A percentile compares a stretch with the other conserved stretches of the same genome.
These are phyloP conservation scores for Euzophera pinguis DNA, from an alignment of 2,888 invertebrate genomes.

Conservation along the genomic window DNA sequence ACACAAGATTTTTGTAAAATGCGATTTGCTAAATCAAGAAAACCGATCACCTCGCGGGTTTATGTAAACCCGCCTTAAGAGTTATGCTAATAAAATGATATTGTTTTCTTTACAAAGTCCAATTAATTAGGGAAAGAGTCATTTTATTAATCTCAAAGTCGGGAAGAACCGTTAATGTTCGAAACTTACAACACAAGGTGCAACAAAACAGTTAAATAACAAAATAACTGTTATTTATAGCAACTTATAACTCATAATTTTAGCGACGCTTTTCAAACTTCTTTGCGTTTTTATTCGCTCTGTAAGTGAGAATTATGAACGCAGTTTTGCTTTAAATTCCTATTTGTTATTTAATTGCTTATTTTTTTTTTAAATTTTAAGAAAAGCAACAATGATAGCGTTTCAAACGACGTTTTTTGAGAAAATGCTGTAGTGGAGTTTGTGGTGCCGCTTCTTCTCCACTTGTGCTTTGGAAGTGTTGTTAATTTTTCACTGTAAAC, in stretches of 20 bases:
- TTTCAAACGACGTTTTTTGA: too few species aligned
- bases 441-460: too few species aligned
- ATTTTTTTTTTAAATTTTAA: too few species aligned
- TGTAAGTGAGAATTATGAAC: slow-evolving; percentile 44
- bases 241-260: slow-evolving; percentile 62
- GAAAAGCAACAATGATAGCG: too few species aligned
- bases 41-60: too few species aligned
- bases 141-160: slow-evolving; percentile 73
- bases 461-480: too few species aligned
- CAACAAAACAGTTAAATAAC: slow-evolving; percentile 59
- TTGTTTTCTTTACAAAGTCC: slow-evolving; percentile 78
- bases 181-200: slow-evolving; percentile 72
- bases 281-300: slow-evolving; percentile 36
- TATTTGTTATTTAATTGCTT: slow-evolving; percentile 19
- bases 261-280: slow-evolving; percentile 47
- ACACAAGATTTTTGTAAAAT: too few species aligned
- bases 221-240: slow-evolving; percentile 67
- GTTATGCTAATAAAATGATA: slow-evolving; percentile 77
- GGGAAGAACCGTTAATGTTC: slow-evolving; percentile 68
- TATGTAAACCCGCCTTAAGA: slow-evolving; percentile 18
- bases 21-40: too few species aligned
- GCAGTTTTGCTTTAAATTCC: slow-evolving; percentile 18
- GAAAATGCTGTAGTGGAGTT: too few species aligned
- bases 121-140: slow-evolving; percentile 75
- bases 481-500: too few species aligned